Conservation (phyloP, 2,113 vertebrate species). For the Egretta garzetta region DNA sequence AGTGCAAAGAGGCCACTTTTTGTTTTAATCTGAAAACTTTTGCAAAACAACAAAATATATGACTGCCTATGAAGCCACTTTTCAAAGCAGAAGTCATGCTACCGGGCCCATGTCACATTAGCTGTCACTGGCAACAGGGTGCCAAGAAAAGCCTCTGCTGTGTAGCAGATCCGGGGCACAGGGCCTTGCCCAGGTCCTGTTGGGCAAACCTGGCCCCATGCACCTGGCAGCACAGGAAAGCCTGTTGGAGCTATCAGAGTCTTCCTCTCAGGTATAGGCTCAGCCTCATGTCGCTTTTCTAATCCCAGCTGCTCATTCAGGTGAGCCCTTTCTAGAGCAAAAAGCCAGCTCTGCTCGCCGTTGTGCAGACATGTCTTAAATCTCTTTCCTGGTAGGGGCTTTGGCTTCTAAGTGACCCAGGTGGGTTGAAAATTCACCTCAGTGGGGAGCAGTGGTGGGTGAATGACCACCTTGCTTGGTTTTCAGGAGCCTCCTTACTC, state of each 20-base stretch:
- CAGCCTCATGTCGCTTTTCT: neutral
- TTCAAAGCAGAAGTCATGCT: neutral
- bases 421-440: neutral
- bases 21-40: neutral
- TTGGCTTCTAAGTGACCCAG: neutral
- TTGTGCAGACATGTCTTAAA: neutral
- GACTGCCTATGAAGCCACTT: neutral
- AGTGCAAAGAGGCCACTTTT: neutral
- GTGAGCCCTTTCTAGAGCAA: neutral
- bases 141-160: neutral
- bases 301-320: neutral
- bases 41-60: neutral
- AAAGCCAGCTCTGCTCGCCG: neutral
- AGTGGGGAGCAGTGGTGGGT: neutral
- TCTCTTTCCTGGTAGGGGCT: neutral
- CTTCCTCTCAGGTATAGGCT: neutral
- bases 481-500: neutral
- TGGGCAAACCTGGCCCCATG: too few relatives aligned
- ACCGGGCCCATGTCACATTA: fast-evolving
- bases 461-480: neutral
- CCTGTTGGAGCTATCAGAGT: fast-evolving
- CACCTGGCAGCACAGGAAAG: fast-evolving
- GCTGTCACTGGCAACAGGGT: neutral
- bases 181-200: neutral
- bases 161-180: neutral